Evolutionary conservation across 2,113 vertebrate species (phyloP).

Genomic region (Propithecus coquereli): DNA sequence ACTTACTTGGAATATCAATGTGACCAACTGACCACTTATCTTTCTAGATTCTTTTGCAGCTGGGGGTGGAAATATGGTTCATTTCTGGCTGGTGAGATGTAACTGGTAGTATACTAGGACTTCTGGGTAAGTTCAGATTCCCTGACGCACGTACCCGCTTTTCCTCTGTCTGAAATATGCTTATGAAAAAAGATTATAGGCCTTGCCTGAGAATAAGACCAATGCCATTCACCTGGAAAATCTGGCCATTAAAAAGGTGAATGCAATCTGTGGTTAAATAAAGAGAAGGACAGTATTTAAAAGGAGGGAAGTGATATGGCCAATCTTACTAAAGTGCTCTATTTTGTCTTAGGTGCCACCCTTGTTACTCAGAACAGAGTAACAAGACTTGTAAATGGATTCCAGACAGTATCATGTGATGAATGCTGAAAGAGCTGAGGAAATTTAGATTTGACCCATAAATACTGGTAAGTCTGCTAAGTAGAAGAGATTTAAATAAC

Average conservation of each 20-base stretch:
- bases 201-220: background rate
- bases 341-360: background rate
- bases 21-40: background rate
- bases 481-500: background rate
- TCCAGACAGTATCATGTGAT: background rate
- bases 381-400: background rate
- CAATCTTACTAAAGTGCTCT: background rate
- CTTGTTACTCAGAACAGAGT: background rate
- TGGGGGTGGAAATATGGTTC: background rate
- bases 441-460: background rate
- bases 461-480: background rate
- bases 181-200: background rate
- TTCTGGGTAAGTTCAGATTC: background rate
- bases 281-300: background rate
- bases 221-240: background rate
- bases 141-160: accelerated
- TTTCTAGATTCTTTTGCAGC: background rate
- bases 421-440: background rate
- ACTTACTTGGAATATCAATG: background rate
- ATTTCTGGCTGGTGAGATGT: background rate
- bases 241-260: background rate
- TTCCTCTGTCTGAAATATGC: background rate
- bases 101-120: background rate
- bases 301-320: background rate
- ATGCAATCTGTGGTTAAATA: background rate